phyloP scores from a whole-genome alignment of 2,113 vertebrate genomes.

The Bubalus kerabau region DNA sequence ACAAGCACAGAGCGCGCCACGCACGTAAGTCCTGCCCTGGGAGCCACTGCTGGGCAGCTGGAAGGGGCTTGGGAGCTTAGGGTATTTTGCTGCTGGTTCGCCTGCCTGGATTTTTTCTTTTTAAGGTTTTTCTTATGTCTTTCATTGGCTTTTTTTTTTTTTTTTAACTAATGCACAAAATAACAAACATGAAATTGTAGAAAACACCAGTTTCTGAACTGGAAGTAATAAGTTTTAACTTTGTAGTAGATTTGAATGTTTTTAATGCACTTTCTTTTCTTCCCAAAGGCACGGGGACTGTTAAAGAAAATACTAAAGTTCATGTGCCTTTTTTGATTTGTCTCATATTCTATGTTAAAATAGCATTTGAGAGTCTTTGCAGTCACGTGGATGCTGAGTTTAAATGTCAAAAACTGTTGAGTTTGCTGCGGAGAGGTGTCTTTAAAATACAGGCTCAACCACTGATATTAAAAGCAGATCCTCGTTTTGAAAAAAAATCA shows the following conservation, averaged over 20 bases:
- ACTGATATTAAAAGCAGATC: slow-evolving; percentile 75
- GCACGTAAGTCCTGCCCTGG: slow-evolving; percentile 88
- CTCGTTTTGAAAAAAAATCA: slow-evolving; percentile 75
- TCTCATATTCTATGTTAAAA: slow-evolving; percentile 34
- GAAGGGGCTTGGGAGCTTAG: neutral
- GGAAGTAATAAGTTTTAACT: neutral
- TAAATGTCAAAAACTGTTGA: slow-evolving; percentile 50
- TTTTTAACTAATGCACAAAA: neutral
- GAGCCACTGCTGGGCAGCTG: neutral
- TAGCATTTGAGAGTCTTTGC: neutral
- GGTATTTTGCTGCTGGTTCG: slow-evolving; percentile 10
- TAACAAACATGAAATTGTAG: neutral
- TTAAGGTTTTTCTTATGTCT: neutral
- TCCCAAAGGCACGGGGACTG: slow-evolving; percentile 35
- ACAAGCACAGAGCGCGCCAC: slow-evolving; percentile 93
- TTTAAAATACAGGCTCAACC: slow-evolving; percentile 54
- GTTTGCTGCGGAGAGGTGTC: neutral
- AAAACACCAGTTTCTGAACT: neutral
- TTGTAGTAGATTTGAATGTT: neutral
- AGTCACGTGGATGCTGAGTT: neutral
- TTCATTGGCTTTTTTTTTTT: neutral
- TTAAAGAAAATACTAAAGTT: slow-evolving; percentile 33
- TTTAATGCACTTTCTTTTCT: slow-evolving; percentile 15
- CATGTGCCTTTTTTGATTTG: neutral
- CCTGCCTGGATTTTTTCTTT: neutral